phyloP scores from a whole-genome alignment of 2,888 invertebrate genomes.

The Leptinotarsa rubiginosa region DNA sequence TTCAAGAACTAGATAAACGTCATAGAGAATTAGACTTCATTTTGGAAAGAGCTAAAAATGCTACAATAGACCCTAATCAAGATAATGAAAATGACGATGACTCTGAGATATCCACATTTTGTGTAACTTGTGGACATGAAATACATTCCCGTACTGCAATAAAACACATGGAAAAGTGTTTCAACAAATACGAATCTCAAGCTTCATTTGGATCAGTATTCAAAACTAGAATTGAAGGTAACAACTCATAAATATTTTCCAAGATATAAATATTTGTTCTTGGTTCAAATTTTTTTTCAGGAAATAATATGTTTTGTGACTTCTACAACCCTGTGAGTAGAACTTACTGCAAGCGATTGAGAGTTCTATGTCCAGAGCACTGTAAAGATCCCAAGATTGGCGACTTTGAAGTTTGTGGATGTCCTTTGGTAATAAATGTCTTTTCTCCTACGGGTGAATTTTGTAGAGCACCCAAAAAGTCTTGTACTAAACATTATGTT shows the following conservation, averaged over 20 bases:
- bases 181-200: constrained; percentile 97
- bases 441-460: constrained; percentile 88
- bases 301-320: constrained; percentile 97
- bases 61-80: constrained; percentile 75
- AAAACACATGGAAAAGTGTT: constrained; percentile 98
- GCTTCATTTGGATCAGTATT: constrained; percentile 96
- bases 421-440: constrained; percentile 86
- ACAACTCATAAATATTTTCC: not conserved
- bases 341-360: constrained; percentile 94
- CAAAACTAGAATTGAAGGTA: constrained; percentile 91
- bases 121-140: constrained; percentile 97
- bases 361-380: constrained; percentile 97
- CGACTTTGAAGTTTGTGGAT: constrained; percentile 92
- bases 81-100: constrained; percentile 76
- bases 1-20: constrained; percentile 84
- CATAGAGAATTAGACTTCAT: constrained; percentile 83
- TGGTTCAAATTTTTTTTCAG: constrained; percentile 51
- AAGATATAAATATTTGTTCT: too few relatives aligned
- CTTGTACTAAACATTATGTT: constrained; percentile 90
- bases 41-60: constrained; percentile 81
- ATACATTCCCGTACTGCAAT: constrained; percentile 91
- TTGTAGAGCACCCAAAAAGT: constrained; percentile 89
- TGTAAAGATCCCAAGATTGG: constrained; percentile 92
- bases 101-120: constrained; percentile 87
- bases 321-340: constrained; percentile 88